Conservation (phyloP, 2,888 invertebrate species). For the Schrankia costaestrigalis region DNA sequence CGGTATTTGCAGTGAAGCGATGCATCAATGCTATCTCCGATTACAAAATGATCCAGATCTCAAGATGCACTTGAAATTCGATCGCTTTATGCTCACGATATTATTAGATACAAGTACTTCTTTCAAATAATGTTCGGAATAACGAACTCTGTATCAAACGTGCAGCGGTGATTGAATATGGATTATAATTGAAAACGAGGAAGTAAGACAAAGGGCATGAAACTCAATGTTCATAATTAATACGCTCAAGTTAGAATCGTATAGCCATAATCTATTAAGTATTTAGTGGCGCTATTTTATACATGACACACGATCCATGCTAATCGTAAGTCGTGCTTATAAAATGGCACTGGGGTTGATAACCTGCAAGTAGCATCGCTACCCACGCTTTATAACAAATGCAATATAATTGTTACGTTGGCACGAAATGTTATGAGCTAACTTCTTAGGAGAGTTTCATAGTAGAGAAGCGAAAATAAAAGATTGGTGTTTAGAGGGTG, state of each 20-base stretch:
- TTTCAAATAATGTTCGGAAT: conserved; percentile 23
- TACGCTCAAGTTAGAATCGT: too few relatives aligned
- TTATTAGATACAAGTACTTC: conserved; percentile 24
- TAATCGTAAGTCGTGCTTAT: conserved; percentile 21
- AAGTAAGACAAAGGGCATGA: conserved; percentile 54
- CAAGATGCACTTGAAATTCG: conserved; percentile 58
- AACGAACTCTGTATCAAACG: conserved; percentile 30
- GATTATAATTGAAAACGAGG: conserved; percentile 37
- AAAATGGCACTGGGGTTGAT: conserved; percentile 24
- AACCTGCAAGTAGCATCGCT: conserved; percentile 22
- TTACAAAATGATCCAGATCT: conserved; percentile 45
- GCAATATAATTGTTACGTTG: conserved; percentile 23
- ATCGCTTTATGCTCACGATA: conserved; percentile 33
- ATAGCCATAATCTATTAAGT: too few relatives aligned
- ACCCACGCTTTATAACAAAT: conserved; percentile 22
- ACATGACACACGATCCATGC: conserved; percentile 21
- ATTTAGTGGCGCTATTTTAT: conserved; percentile 33
- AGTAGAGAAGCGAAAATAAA: conserved; percentile 6
- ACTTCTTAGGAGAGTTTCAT: conserved; percentile 14
- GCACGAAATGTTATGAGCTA: conserved; percentile 21
- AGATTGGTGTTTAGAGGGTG: conserved; percentile 26
- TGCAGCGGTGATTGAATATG: conserved; percentile 41
- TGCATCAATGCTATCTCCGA: conserved; percentile 38
- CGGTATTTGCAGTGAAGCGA: conserved; percentile 37
- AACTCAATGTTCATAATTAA: conserved; percentile 73